Evolutionary conservation across 2,797 vertebrate genomes (phyloP).

Genomic region (Babyrousa celebensis): DNA sequence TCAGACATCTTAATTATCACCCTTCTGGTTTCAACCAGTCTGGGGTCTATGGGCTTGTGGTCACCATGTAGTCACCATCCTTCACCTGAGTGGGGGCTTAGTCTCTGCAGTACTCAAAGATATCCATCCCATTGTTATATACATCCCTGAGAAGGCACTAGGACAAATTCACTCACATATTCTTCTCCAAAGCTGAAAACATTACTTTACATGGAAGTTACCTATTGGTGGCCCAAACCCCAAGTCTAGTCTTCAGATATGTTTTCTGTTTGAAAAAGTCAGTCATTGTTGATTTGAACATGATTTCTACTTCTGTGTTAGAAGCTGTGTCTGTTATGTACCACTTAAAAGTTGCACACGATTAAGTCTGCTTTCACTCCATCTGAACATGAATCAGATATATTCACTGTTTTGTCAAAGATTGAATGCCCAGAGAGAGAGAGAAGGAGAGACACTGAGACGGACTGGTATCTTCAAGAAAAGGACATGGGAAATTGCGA

Average conservation of each 20-base stretch:
- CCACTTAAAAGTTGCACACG: slow-evolving; percentile 26
- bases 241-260: neutral
- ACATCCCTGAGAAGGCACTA: neutral
- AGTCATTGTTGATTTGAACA: slow-evolving; percentile 37
- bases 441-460: neutral
- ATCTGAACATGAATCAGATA: neutral
- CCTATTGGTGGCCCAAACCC: neutral
- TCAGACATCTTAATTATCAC: neutral
- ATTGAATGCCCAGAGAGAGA: neutral
- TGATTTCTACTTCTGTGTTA: slow-evolving; percentile 1
- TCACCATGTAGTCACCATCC: neutral
- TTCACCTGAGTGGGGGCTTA: neutral
- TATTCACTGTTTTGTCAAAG: slow-evolving; percentile 37
- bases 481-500: slow-evolving; percentile 46
- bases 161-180: neutral
- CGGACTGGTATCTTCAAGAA: slow-evolving; percentile 61
- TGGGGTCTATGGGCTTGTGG: neutral
- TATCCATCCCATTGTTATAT: neutral
- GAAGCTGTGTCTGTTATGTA: neutral
- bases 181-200: slow-evolving; percentile 8
- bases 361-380: slow-evolving; percentile 27
- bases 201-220: neutral
- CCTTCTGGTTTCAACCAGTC: neutral
- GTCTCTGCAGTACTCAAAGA: neutral
- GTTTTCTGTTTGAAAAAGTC: slow-evolving; percentile 50